Evolutionary conservation across 37 sponge, comb jelly and placozoan species (phyloP).

Genomic region (Geodia barretti): DNA sequence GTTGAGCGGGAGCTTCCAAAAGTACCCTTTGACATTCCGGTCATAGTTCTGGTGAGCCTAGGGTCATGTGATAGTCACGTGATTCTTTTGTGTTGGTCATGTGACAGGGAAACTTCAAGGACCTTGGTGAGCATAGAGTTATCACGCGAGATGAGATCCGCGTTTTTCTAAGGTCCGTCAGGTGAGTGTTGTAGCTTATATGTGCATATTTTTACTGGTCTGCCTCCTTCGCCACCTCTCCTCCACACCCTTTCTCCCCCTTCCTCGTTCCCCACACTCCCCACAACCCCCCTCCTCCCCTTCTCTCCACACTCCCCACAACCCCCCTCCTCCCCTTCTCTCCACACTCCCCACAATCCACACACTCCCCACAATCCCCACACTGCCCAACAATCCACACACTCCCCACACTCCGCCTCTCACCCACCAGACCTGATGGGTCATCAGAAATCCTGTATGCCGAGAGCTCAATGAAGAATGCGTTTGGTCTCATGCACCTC

Average conservation of each 20-base stretch:
- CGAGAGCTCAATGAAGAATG: conserved; percentile 92
- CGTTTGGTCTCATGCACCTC: conserved; percentile 89
- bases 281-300: neutral
- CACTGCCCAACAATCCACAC: neutral
- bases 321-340: neutral
- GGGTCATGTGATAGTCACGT: neutral
- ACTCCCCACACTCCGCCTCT: neutral
- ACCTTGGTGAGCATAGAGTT: conserved; percentile 79
- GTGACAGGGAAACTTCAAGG: conserved; percentile 78
- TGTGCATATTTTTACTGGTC: neutral
- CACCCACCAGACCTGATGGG: conserved; percentile 59
- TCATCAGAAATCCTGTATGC: conserved; percentile 84
- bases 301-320: neutral
- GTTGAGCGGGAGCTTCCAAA: conserved; percentile 76
- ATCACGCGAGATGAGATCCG: conserved; percentile 58
- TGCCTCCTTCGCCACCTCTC: neutral
- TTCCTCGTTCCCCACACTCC: neutral
- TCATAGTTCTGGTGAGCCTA: conserved; percentile 81
- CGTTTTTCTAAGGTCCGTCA: conserved; percentile 36
- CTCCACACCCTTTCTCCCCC: conserved; percentile 4
- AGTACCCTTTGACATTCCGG: conserved; percentile 86
- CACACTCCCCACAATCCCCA: neutral
- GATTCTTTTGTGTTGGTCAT: neutral
- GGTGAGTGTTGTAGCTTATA: no score
- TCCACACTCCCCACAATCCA: conserved; percentile 1